Conservation (phyloP, 1,140 invertebrate genomes). For the Idris sp. region DNA sequence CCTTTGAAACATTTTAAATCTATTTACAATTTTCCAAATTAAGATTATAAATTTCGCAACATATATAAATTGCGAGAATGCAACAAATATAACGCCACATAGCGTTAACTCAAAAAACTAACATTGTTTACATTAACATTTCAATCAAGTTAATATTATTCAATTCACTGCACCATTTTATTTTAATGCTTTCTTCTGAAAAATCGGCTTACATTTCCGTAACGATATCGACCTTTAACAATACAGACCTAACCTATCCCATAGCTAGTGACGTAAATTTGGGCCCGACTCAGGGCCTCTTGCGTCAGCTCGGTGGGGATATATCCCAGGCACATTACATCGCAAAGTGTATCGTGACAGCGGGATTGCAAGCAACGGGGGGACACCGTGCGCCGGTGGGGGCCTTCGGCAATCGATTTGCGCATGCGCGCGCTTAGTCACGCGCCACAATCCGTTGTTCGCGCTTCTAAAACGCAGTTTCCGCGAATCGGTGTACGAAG, state of each 20-base stretch:
- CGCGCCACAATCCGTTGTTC: constrained; percentile 63
- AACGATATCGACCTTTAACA: constrained; percentile 19
- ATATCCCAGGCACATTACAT: constrained; percentile 7
- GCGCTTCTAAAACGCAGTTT: constrained; percentile 77
- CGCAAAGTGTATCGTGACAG: constrained; percentile 40
- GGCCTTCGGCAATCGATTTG: constrained; percentile 3
- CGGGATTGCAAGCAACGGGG: not conserved
- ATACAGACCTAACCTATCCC: constrained; percentile 43
- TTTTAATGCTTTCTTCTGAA: no score
- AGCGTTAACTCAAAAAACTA: no score
- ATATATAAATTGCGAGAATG: no score
- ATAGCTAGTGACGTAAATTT: constrained; percentile 51
- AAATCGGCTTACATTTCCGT: no score
- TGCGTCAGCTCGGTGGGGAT: constrained; percentile 20
- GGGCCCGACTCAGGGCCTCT: constrained; percentile 45
- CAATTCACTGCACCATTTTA: no score
- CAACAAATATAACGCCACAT: no score
- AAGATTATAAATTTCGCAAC: no score
- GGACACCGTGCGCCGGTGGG: constrained; percentile 4
- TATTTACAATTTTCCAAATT: no score
- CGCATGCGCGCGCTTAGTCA: constrained; percentile 66
- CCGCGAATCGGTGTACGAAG: constrained; percentile 71
- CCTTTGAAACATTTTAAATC: no score
- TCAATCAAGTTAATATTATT: no score
- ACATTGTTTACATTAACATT: no score